Base-by-base conservation (phyloP, 2,113 vertebrate genomes). In the Phainopepla nitens region DNA sequence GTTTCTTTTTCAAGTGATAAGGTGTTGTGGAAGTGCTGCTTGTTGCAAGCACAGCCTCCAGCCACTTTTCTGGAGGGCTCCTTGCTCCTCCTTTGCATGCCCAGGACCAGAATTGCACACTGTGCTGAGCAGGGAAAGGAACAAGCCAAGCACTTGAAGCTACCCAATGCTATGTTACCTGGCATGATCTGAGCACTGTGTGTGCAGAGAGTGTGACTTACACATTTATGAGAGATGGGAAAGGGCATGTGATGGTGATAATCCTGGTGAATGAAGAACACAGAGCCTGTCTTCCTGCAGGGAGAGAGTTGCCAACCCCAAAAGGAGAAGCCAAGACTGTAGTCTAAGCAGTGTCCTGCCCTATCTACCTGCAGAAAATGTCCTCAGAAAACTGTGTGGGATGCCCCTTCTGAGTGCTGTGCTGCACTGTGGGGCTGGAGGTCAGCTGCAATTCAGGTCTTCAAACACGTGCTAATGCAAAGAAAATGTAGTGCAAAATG, bases 391-490 rank as follows among this genome's bases (percentile, higher is more conserved):
- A 64, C n/a, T 82, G 20, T 41, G 35, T 73, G 15, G n/a, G 27
- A 29, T 41, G 28, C 27, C 14, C 9, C 35, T 73, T n/a, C 41
- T 35, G 49, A 36, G 51, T 0, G 0, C 42, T 17, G 8, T 36
- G 36, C 41, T 71, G 61, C 33, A 39, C 35, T 29, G 10, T n/a
- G 28, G 47, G 41, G 2, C 47, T 89, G 41, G 36, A 50, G 35
- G 24, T 75, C 45, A 61, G 39, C 61, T 42, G 58, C 39, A 35
- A 6, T 24, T 70, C 47, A 75, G 19, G 7, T 81, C 15, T 79
- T 86, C 56, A 66, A 44, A 71, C 7, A n/a, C 0, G 0, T 33
- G 39, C 11, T 77, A 54, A 49, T 36, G 17, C 1, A 7, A 31
- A 80, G 75, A 64, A 90, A 88, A 82, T 9, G 15, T 0, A 72